phyloP scores from a whole-genome alignment of 2,888 invertebrate genomes.

The Brassicogethes aeneus region DNA sequence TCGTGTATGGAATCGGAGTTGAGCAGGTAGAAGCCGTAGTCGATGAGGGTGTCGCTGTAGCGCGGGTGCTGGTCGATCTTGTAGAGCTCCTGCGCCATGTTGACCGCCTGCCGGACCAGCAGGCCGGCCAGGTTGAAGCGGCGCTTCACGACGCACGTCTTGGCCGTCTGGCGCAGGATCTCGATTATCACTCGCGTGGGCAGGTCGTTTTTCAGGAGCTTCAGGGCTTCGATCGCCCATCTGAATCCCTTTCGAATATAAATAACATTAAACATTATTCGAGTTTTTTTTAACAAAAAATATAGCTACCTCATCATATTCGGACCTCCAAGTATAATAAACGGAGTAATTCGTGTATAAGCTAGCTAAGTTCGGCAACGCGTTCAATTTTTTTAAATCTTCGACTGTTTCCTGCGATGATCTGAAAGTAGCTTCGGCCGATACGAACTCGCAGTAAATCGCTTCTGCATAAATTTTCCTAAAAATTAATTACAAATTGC shows the following conservation, averaged over 20 bases:
- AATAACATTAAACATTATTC: too few relatives aligned
- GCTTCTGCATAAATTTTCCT: slow-evolving; percentile 81
- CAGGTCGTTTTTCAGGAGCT: slow-evolving; percentile 53
- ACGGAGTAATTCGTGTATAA: slow-evolving; percentile 77
- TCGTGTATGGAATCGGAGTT: slow-evolving; percentile 80
- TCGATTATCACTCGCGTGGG: slow-evolving; percentile 66
- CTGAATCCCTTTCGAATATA: slow-evolving; percentile 55
- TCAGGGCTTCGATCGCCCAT: slow-evolving; percentile 71
- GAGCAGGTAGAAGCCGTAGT: slow-evolving; percentile 84
- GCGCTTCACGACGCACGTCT: slow-evolving; percentile 83
- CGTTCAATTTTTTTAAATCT: slow-evolving; percentile 41
- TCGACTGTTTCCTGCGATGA: slow-evolving; percentile 47
- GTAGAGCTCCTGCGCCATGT: slow-evolving; percentile 55
- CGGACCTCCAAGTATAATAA: slow-evolving; percentile 74
- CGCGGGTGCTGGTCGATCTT: slow-evolving; percentile 61
- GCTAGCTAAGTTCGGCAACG: slow-evolving; percentile 52
- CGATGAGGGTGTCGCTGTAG: slow-evolving; percentile 75
- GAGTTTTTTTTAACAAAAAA: too few relatives aligned
- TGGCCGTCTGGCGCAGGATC: slow-evolving; percentile 77
- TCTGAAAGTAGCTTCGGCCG: slow-evolving; percentile 63
- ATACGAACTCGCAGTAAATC: slow-evolving; percentile 68
- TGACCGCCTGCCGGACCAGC: slow-evolving; percentile 74
- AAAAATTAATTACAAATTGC: slow-evolving; percentile 21
- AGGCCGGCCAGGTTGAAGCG: slow-evolving; percentile 74
- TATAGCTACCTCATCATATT: slow-evolving; percentile 74